phyloP scores from a whole-genome alignment of 2,888 invertebrate genomes.

The Aleiodes testaceus region DNA sequence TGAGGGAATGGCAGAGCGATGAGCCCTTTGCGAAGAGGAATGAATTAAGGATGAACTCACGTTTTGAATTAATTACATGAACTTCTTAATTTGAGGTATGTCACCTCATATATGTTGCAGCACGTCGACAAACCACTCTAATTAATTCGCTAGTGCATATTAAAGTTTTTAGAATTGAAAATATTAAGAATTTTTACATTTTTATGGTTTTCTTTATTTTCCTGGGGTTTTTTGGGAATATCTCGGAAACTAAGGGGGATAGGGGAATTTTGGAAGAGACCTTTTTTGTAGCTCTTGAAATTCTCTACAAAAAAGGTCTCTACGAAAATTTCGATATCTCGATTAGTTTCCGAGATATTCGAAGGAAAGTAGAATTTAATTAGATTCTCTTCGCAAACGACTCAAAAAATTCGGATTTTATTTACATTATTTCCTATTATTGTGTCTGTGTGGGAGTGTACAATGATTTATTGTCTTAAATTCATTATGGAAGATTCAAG shows the following conservation, averaged over 20 bases:
- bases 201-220: too few relatives aligned
- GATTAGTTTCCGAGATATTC: too few relatives aligned
- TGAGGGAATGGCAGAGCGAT: not conserved
- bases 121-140: not conserved
- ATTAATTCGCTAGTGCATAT: not conserved
- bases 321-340: too few relatives aligned
- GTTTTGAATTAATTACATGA: slow-evolving; percentile 2
- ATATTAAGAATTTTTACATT: too few relatives aligned
- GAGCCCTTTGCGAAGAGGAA: slow-evolving; percentile 20
- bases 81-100: not conserved
- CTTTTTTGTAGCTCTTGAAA: too few relatives aligned
- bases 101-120: not conserved
- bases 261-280: too few relatives aligned
- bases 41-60: slow-evolving; percentile 8
- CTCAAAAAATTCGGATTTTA: not conserved
- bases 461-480: slow-evolving; percentile 3
- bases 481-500: slow-evolving; percentile 15
- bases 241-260: too few relatives aligned
- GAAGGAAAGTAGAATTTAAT: too few relatives aligned
- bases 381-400: slow-evolving; percentile 2
- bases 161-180: not conserved
- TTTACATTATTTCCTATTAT: not conserved
- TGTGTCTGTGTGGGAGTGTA: slow-evolving; percentile 13
- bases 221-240: too few relatives aligned
- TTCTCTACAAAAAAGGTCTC: too few relatives aligned